Evolutionary conservation across 2,888 invertebrate species (phyloP).

Genomic region (Nomada ruficornis): DNA sequence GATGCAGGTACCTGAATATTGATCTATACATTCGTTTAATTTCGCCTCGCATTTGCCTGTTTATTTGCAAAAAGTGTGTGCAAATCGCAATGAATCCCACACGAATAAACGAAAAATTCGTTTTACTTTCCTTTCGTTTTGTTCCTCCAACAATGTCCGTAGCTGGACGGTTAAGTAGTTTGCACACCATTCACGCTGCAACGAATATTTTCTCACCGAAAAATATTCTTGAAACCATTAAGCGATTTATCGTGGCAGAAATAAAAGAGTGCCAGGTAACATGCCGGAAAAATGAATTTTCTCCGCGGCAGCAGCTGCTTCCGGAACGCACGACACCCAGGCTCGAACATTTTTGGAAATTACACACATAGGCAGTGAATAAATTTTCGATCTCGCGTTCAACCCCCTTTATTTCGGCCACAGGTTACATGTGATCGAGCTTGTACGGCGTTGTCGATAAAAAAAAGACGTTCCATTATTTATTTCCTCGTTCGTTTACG

Average conservation of each 20-base stretch:
- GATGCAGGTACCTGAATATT: neutral
- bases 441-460: constrained; percentile 4
- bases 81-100: neutral
- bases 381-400: constrained; percentile 24
- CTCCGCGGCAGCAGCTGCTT: constrained; percentile 28
- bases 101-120: too few species aligned
- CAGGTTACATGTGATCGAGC: neutral
- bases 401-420: constrained; percentile 12
- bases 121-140: neutral
- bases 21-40: neutral
- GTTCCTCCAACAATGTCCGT: neutral
- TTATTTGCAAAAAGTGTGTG: neutral
- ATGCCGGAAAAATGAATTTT: constrained; percentile 36
- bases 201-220: constrained; percentile 15
- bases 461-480: neutral
- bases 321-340: constrained; percentile 18
- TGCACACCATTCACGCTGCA: constrained; percentile 18
- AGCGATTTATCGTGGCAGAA: constrained; percentile 22
- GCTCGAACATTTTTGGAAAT: constrained; percentile 17
- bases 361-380: constrained; percentile 23
- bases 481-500: constrained; percentile 2
- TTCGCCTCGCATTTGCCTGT: neutral
- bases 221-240: constrained; percentile 34
- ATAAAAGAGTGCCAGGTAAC: constrained; percentile 22
- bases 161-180: neutral